These are phyloP conservation scores for Pangasianodon hypophthalmus DNA, from an alignment of 2,113 vertebrate species.

Conservation along the genomic window DNA sequence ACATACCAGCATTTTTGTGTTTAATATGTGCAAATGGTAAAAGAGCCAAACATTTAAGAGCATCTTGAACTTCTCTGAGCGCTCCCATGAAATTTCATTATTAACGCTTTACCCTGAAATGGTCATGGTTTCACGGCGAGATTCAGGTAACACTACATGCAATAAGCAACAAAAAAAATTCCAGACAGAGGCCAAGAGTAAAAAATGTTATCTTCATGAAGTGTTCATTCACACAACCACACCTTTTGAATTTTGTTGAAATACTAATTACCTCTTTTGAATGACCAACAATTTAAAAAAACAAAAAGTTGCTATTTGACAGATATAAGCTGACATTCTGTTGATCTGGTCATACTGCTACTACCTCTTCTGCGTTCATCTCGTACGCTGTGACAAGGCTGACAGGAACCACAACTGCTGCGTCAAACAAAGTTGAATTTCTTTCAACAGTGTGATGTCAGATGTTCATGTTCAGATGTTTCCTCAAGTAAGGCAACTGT, in stretches of 20 bases:
- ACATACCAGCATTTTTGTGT: neutral
- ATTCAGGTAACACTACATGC: neutral
- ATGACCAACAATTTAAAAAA: neutral
- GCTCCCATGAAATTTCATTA: slow-evolving; percentile 18
- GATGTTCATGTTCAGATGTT: neutral
- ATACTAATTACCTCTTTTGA: neutral
- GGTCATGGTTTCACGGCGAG: slow-evolving; percentile 1
- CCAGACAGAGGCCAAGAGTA: neutral
- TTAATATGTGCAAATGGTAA: slow-evolving; percentile 33
- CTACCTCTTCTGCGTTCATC: too few species aligned
- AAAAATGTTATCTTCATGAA: neutral
- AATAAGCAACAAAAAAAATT: neutral
- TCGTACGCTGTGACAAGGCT: too few species aligned
- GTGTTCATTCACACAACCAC: neutral
- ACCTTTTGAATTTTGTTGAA: neutral
- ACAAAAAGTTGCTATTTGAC: neutral
- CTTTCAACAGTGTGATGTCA: neutral
- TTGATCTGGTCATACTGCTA: neutral
- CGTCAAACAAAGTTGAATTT: neutral
- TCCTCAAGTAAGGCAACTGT: neutral
- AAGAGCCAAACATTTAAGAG: slow-evolving; percentile 29
- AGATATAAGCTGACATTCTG: neutral
- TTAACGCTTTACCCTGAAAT: slow-evolving; percentile 30
- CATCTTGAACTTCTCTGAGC: neutral
- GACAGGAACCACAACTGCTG: too few species aligned